Evolutionary conservation across 2,888 invertebrate species (phyloP).

Genomic region (Eulithis prunata): DNA sequence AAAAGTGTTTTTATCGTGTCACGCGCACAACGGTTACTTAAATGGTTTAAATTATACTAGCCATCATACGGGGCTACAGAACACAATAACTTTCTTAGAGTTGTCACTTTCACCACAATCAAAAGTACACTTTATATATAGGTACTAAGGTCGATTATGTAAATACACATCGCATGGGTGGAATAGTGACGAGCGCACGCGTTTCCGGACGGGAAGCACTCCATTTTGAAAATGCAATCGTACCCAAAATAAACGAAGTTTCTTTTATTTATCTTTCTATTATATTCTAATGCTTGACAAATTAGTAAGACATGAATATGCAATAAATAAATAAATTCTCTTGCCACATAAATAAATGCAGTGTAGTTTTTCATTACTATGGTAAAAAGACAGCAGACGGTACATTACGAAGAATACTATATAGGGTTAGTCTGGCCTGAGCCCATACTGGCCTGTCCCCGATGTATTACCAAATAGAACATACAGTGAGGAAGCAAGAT

Average conservation of each 20-base stretch:
- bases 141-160: slow-evolving; percentile 44
- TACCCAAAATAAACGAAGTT: slow-evolving; percentile 34
- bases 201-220: slow-evolving; percentile 62
- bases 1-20: slow-evolving; percentile 18
- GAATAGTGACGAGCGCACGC: slow-evolving; percentile 63
- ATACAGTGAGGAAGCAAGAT: too few relatives aligned
- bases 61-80: slow-evolving; percentile 46
- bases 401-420: too few relatives aligned
- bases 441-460: too few relatives aligned
- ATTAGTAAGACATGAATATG: too few relatives aligned
- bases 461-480: too few relatives aligned
- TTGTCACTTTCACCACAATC: slow-evolving; percentile 59
- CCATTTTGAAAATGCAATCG: slow-evolving; percentile 52
- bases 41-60: slow-evolving; percentile 65
- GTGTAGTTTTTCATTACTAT: too few relatives aligned
- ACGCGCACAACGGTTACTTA: slow-evolving; percentile 41
- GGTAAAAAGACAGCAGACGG: too few relatives aligned
- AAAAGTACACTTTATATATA: slow-evolving; percentile 44
- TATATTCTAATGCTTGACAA: not conserved
- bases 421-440: too few relatives aligned
- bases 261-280: slow-evolving; percentile 31
- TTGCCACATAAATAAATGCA: too few relatives aligned
- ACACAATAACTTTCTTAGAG: slow-evolving; percentile 69
- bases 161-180: slow-evolving; percentile 56
- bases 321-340: too few relatives aligned